Evolutionary conservation across 2,797 vertebrate genomes (phyloP).

Genomic region (Calcarius lapponicus): DNA sequence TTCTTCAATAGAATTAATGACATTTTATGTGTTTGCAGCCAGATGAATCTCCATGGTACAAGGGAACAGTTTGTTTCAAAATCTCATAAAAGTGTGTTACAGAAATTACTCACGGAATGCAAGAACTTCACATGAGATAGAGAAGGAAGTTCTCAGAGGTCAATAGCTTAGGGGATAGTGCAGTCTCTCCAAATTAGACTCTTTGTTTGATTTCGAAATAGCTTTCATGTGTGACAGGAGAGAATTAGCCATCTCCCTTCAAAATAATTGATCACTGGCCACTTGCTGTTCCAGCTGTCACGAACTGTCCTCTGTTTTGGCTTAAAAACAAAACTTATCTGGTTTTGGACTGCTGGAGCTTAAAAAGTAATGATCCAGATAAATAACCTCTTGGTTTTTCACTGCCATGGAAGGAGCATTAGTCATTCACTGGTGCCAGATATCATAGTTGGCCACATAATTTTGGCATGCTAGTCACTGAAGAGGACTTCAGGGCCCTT

Average conservation of each 20-base stretch:
- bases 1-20: neutral
- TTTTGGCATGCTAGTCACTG: neutral
- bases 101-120: neutral
- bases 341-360: neutral
- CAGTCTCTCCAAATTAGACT: neutral
- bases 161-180: neutral
- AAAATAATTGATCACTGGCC: neutral
- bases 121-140: neutral
- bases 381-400: neutral
- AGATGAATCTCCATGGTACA: neutral
- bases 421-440: neutral
- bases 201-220: conserved; percentile 38
- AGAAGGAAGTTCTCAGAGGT: neutral
- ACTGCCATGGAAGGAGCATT: neutral
- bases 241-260: conserved; percentile 18
- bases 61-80: neutral
- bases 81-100: neutral
- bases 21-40: neutral
- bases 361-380: conserved; percentile 15
- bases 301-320: neutral
- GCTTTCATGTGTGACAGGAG: neutral
- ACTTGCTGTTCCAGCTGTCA: conserved; percentile 25
- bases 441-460: neutral
- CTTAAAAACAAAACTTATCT: neutral
- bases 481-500: neutral